Base-by-base conservation (phyloP, 2,113 vertebrate genomes). In the Drymodes brunneopygia region DNA sequence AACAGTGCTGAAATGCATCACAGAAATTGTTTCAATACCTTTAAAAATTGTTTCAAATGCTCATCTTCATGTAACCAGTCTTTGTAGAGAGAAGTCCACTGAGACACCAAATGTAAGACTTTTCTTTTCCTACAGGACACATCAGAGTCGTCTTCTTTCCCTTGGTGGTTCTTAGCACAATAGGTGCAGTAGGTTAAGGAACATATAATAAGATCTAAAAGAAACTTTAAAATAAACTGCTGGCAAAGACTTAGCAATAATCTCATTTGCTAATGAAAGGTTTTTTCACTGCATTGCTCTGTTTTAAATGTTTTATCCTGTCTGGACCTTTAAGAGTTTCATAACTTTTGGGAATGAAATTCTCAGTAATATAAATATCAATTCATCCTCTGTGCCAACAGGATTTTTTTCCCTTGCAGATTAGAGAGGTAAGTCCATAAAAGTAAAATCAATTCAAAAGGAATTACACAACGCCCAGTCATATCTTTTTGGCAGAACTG, bases 11-110 rank as follows among this genome's bases (percentile, higher is more conserved):
- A 84, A 94, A 74, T 44, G 4, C 53, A 84, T 12, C 15, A 86
- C 20, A 86, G 56, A 58, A 94, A 61, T 24, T 15, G 4, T 44
- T 69, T 75, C 15, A 38, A 72, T 98, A 99, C 99, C 99, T 99
- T 99, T 95, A 99, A 97, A 97, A 99, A 99, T 38, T 99, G 95
- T 90, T 99, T 99, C 88, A 99, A 98, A 58, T 99, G 98, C 47
- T 99, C 99, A 67, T 99, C 99, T 74, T 99, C 99, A 1, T 98
- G 98, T 75, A 99, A 97, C 98, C 99, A 99, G 95, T 99, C 98
- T 95, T 97, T 98, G 97, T 99, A 99, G 29, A 99, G 98, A 36
- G 97, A 95, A 89, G 98, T 98, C 99, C 99, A 99, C 90, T 99
- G 99, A 42, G 98, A 99, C 81, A 99, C 99, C 95, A 99, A 98